phyloP scores from a whole-genome alignment of 2,797 vertebrate genomes.

The Setipinna tenuifilis region DNA sequence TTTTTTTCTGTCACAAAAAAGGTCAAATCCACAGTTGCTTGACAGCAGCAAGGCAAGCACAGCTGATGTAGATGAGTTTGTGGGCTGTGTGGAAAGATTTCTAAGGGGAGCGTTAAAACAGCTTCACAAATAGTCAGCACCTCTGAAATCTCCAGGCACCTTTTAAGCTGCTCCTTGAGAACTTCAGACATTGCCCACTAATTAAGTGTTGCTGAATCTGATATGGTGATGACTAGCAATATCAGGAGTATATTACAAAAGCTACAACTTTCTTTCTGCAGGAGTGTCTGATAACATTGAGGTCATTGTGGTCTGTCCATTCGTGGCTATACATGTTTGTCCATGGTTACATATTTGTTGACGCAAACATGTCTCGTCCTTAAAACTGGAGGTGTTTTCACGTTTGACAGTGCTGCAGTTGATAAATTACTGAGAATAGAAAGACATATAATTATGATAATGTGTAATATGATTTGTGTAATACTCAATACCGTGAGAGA shows the following conservation, averaged over 20 bases:
- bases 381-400: background rate
- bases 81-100: background rate
- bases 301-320: background rate
- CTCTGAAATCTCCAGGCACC: background rate
- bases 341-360: background rate
- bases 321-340: background rate
- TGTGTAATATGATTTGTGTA: conserved; percentile 4
- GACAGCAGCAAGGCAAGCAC: background rate
- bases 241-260: conserved; percentile 1
- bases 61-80: background rate
- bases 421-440: background rate
- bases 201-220: background rate
- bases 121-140: background rate
- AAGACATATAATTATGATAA: background rate
- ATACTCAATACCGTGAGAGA: background rate
- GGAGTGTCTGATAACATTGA: conserved; percentile 7
- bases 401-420: background rate
- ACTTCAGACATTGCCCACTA: background rate
- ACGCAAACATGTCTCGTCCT: background rate
- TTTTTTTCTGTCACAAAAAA: conserved; percentile 5
- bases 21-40: background rate
- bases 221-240: background rate
- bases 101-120: background rate
- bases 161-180: background rate
- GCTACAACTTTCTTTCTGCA: background rate